Evolutionary conservation across 1,140 invertebrate species (phyloP).

Genomic region (Drosophila equinoxialis): DNA sequence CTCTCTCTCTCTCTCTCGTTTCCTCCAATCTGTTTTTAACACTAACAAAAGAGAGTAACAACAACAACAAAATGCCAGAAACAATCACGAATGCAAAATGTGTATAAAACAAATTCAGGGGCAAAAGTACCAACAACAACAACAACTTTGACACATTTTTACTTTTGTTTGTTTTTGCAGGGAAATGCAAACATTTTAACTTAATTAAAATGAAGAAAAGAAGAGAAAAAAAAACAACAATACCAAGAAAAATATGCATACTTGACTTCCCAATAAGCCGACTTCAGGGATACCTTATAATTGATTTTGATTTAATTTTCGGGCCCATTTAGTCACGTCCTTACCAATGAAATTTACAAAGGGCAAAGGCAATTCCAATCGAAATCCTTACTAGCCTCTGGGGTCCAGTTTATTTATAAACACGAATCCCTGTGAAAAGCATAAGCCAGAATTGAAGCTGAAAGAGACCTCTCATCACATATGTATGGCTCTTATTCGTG

Average conservation of each 20-base stretch:
- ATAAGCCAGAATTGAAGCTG: too few species aligned
- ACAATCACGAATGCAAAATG: slow-evolving; percentile 8
- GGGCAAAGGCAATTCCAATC: neutral
- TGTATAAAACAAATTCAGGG: slow-evolving; percentile 5
- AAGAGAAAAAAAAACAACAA: neutral
- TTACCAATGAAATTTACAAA: neutral
- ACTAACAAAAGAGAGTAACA: too few species aligned
- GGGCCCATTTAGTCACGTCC: neutral
- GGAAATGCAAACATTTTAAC: slow-evolving; percentile 13
- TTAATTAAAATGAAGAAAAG: neutral
- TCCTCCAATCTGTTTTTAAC: neutral
- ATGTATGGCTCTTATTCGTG: too few species aligned
- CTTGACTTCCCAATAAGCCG: neutral
- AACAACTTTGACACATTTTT: slow-evolving; percentile 3
- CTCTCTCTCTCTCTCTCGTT: neutral
- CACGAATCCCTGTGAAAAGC: too few species aligned
- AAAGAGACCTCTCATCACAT: too few species aligned
- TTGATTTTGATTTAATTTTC: neutral
- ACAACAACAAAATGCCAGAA: neutral
- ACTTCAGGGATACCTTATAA: neutral
- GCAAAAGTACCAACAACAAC: slow-evolving; percentile 3
- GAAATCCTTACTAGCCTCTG: too few species aligned
- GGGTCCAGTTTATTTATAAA: too few species aligned
- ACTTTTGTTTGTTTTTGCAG: slow-evolving; percentile 7
- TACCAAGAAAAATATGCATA: neutral